phyloP scores from a whole-genome alignment of 2,113 vertebrate genomes.

The Hystrix brachyura region DNA sequence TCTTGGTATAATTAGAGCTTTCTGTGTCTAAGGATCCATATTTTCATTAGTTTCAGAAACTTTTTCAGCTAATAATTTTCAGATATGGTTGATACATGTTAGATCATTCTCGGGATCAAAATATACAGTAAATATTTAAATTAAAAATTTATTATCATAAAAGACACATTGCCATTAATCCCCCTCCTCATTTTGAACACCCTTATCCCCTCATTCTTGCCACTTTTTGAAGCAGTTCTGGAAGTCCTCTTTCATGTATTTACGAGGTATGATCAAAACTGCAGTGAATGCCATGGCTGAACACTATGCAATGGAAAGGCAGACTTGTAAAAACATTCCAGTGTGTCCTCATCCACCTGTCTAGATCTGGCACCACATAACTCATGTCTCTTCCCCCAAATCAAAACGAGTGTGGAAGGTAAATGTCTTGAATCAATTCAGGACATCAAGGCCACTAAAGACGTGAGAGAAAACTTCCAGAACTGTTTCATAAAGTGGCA shows the following conservation, averaged over 20 bases:
- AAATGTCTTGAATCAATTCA: neutral
- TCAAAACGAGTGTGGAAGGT: neutral
- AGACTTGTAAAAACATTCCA: neutral
- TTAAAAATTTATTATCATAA: neutral
- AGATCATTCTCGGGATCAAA: neutral
- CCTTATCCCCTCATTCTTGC: neutral
- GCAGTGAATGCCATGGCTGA: neutral
- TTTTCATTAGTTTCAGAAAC: conserved; percentile 25
- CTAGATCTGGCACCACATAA: neutral
- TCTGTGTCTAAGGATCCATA: neutral
- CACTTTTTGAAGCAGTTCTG: neutral
- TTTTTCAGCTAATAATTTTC: neutral
- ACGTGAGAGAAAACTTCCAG: neutral
- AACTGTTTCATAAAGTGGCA: neutral
- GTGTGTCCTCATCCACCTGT: neutral
- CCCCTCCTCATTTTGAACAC: neutral
- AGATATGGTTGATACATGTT: neutral
- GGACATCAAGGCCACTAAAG: neutral
- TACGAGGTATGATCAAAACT: neutral
- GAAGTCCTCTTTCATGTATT: neutral
- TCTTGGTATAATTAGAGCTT: neutral
- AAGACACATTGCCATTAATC: neutral
- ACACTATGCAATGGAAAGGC: neutral
- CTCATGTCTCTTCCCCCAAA: too few relatives aligned
- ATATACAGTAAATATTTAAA: neutral